These are phyloP conservation scores for Siniperca undulata DNA, from an alignment of 2,797 vertebrate species.

Conservation along the genomic window DNA sequence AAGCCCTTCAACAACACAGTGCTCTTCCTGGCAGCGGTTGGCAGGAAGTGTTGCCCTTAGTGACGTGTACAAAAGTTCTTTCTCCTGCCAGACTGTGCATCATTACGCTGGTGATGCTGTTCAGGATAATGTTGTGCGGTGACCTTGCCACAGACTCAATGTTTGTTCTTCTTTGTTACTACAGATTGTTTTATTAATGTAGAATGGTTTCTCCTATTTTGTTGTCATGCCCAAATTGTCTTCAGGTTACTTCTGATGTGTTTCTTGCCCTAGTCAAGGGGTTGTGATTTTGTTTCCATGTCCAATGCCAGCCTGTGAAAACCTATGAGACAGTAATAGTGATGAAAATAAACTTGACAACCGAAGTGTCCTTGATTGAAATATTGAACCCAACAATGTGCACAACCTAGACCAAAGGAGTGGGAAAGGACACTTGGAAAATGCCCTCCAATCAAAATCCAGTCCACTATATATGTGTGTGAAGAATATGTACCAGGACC, in stretches of 20 bases:
- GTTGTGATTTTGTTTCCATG: constrained; percentile 20
- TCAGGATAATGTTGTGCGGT: constrained; percentile 14
- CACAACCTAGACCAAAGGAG: not conserved
- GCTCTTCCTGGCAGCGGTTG: constrained; percentile 42
- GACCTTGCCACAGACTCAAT: constrained; percentile 22
- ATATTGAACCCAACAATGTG: not conserved
- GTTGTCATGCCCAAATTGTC: not conserved
- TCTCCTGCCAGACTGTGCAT: constrained; percentile 44
- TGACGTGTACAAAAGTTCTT: constrained; percentile 26
- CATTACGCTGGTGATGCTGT: constrained; percentile 31
- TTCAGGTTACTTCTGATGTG: not conserved
- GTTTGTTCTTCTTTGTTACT: not conserved
- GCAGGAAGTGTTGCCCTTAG: constrained; percentile 47
- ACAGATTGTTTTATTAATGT: not conserved
- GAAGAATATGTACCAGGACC: not conserved
- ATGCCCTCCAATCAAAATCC: not conserved
- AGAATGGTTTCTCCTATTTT: not conserved
- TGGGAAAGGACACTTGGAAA: not conserved
- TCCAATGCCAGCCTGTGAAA: constrained; percentile 15
- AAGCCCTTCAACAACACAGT: constrained; percentile 36
- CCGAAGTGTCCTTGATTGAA: constrained; percentile 26
- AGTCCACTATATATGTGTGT: not conserved
- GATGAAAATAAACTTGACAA: constrained; percentile 13
- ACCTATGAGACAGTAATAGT: constrained; percentile 3
- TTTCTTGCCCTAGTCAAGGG: not conserved